A percentile compares a stretch with the other conserved stretches of the same genome.
These are phyloP conservation scores for Corythoichthys intestinalis DNA, from an alignment of 2,113 vertebrate genomes.

Conservation along the genomic window DNA sequence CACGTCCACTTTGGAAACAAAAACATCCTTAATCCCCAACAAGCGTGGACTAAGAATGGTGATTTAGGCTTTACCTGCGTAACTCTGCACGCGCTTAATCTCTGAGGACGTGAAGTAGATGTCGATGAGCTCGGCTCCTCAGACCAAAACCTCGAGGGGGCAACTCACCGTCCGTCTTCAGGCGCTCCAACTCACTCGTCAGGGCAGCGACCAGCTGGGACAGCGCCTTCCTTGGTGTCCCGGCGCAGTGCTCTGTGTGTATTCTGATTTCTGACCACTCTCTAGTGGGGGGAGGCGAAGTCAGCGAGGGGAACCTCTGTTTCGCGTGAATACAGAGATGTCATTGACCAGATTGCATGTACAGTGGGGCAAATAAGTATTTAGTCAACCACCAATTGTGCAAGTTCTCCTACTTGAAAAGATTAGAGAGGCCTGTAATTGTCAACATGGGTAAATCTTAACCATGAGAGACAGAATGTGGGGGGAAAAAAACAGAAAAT, in stretches of 20 bases:
- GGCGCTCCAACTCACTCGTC: conserved; percentile 24
- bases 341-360: neutral
- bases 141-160: neutral
- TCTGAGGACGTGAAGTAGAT: conserved; percentile 35
- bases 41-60: neutral
- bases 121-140: neutral
- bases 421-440: too few relatives aligned
- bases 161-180: conserved; percentile 43
- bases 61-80: conserved; percentile 49
- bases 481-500: too few relatives aligned
- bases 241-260: conserved; percentile 47
- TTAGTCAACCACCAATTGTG: too few relatives aligned
- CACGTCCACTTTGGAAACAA: conserved; percentile 45
- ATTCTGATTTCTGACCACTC: conserved; percentile 50
- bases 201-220: conserved; percentile 27
- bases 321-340: neutral
- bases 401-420: too few relatives aligned
- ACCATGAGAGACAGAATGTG: too few relatives aligned
- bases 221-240: conserved; percentile 37
- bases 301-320: conserved; percentile 41
- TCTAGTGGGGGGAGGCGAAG: conserved; percentile 32
- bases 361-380: too few relatives aligned
- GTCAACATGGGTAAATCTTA: too few relatives aligned
- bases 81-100: conserved; percentile 59
- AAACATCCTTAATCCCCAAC: neutral